A percentile compares a stretch with the other conserved stretches of the same genome.
Conservation (phyloP, 2,888 invertebrate species). For the Bombyx huttoni region DNA sequence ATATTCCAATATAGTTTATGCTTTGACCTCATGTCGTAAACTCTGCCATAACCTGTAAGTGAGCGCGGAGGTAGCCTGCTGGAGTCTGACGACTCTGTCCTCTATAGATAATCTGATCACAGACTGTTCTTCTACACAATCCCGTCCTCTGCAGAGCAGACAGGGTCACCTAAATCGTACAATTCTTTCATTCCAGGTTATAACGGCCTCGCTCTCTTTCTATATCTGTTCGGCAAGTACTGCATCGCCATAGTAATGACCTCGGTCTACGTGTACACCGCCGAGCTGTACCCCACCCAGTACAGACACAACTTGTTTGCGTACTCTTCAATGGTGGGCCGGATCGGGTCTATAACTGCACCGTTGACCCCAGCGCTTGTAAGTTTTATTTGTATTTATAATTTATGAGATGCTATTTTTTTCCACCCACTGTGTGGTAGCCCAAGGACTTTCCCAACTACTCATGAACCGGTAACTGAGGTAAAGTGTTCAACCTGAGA, state of each 20-base stretch:
- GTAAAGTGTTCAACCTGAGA: too few relatives aligned
- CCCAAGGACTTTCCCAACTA: too few relatives aligned
- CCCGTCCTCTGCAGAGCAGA: background rate
- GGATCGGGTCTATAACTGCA: constrained; percentile 76
- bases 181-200: constrained; percentile 11
- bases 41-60: too few relatives aligned
- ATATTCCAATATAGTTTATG: too few relatives aligned
- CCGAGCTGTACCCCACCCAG: constrained; percentile 78
- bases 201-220: constrained; percentile 35
- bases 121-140: too few relatives aligned
- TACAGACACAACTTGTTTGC: constrained; percentile 75
- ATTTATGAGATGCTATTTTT: background rate
- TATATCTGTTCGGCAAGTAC: constrained; percentile 73
- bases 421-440: background rate
- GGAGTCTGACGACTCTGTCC: too few relatives aligned
- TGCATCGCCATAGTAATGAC: constrained; percentile 74
- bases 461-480: too few relatives aligned
- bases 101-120: too few relatives aligned
- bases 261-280: constrained; percentile 74
- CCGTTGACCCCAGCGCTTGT: constrained; percentile 78
- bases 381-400: constrained; percentile 16
- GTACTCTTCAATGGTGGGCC: constrained; percentile 77
- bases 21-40: too few relatives aligned
- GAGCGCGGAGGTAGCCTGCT: too few relatives aligned
- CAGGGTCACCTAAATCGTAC: background rate